A percentile compares a stretch with the other conserved stretches of the same genome.
Conservation (phyloP, 2,797 vertebrate genomes). For the Vultur gryphus region DNA sequence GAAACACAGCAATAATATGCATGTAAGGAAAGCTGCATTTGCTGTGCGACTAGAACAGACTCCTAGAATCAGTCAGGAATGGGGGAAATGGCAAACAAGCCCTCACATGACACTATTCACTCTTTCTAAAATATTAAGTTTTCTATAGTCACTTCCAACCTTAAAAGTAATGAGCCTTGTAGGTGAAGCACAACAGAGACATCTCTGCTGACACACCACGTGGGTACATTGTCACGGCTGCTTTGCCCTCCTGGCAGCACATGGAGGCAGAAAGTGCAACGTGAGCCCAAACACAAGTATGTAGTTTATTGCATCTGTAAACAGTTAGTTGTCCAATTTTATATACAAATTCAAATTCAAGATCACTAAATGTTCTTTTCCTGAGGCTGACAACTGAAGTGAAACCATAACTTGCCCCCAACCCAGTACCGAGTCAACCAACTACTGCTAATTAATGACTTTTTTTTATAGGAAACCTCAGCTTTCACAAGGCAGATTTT, state of each 20-base stretch:
- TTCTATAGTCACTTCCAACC: background rate
- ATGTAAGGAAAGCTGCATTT: background rate
- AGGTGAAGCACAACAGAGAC: background rate
- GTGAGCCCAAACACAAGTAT: background rate
- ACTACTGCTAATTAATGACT: background rate
- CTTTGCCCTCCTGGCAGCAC: background rate
- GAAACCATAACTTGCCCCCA: background rate
- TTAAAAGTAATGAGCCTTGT: background rate
- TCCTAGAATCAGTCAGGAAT: background rate
- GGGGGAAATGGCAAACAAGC: background rate
- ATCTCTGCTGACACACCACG: accelerated
- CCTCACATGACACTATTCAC: background rate
- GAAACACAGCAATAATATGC: background rate
- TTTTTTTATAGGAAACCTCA: background rate
- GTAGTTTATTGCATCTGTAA: background rate
- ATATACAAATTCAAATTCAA: background rate
- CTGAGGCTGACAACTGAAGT: background rate
- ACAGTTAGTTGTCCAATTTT: background rate
- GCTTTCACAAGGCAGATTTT: background rate
- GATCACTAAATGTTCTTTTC: background rate
- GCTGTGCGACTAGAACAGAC: background rate
- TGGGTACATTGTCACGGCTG: background rate
- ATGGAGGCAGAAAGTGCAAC: background rate
- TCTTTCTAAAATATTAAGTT: background rate
- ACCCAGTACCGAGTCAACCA: background rate